Percentiles rank a stretch among this genome's conserved stretches.
These are phyloP conservation scores for Pelobates cultripes DNA, from an alignment of 2,797 vertebrate genomes.

Conservation along the genomic window DNA sequence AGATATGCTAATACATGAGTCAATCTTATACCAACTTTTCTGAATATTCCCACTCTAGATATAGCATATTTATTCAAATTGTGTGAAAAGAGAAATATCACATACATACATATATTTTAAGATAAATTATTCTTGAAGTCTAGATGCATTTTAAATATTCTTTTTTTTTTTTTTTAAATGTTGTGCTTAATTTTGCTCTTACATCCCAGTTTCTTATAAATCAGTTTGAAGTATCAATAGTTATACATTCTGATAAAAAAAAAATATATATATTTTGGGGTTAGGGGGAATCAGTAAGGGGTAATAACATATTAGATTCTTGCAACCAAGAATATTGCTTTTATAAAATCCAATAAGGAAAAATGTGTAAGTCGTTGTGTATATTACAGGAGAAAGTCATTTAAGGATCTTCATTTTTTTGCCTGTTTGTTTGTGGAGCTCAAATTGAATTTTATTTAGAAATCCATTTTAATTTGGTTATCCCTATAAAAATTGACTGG, in stretches of 20 bases:
- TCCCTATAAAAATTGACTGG: conserved; percentile 68
- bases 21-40: background rate
- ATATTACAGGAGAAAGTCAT: conserved; percentile 62
- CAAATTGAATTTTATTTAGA: conserved; percentile 78
- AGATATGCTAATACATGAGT: conserved; percentile 35
- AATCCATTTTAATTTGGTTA: conserved; percentile 79
- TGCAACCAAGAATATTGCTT: background rate
- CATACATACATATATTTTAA: background rate
- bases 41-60: background rate
- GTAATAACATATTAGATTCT: background rate
- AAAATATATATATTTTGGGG: too few relatives aligned
- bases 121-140: background rate
- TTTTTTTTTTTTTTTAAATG: too few relatives aligned
- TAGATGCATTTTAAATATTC: background rate
- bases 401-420: conserved; percentile 68
- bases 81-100: background rate
- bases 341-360: conserved; percentile 7
- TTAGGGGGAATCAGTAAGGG: background rate
- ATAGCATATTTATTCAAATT: background rate
- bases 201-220: background rate
- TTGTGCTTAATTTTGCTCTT: background rate
- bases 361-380: background rate
- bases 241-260: background rate
- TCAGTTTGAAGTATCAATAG: background rate
- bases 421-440: conserved; percentile 68